phyloP scores from a whole-genome alignment of 1,140 invertebrate genomes.

The Leptoteleia sp. region DNA sequence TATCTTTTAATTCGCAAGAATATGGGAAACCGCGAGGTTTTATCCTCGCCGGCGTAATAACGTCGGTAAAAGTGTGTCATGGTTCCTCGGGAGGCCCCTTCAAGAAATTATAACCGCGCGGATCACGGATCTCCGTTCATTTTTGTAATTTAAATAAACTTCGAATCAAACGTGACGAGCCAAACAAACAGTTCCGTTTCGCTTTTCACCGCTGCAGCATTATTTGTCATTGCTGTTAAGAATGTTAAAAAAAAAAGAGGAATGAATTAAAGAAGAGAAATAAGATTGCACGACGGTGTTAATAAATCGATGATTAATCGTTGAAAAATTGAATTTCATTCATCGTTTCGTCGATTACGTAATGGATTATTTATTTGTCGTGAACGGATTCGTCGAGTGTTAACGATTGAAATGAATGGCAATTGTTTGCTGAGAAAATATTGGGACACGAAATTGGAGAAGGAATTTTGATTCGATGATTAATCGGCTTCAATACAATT shows the following conservation, averaged over 20 bases:
- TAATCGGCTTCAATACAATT: too few species aligned
- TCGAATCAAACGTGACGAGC: slow-evolving; percentile 44
- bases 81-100: slow-evolving; percentile 48
- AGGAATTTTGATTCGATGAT: too few species aligned
- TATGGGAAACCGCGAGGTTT: slow-evolving; percentile 53
- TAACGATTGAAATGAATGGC: too few species aligned
- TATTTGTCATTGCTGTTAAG: slow-evolving; percentile 20
- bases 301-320: slow-evolving; percentile 36
- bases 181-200: slow-evolving; percentile 35
- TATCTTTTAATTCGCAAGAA: slow-evolving; percentile 58
- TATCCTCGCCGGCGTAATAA: slow-evolving; percentile 64
- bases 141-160: slow-evolving; percentile 61
- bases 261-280: too few species aligned
- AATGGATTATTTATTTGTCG: too few species aligned
- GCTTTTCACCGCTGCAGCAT: slow-evolving; percentile 24
- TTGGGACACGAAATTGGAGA: too few species aligned
- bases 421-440: too few species aligned
- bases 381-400: too few species aligned
- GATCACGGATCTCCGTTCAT: slow-evolving; percentile 41
- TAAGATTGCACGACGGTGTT: slow-evolving; percentile 12
- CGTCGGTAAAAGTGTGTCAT: slow-evolving; percentile 63
- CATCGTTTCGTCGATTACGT: not conserved
- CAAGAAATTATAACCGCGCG: slow-evolving; percentile 42
- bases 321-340: slow-evolving; percentile 24
- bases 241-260: slow-evolving; percentile 16